Percentiles rank a stretch among this genome's conserved stretches.
Conservation (phyloP, 2,797 vertebrate genomes). For the Phyllotis vaccarum region DNA sequence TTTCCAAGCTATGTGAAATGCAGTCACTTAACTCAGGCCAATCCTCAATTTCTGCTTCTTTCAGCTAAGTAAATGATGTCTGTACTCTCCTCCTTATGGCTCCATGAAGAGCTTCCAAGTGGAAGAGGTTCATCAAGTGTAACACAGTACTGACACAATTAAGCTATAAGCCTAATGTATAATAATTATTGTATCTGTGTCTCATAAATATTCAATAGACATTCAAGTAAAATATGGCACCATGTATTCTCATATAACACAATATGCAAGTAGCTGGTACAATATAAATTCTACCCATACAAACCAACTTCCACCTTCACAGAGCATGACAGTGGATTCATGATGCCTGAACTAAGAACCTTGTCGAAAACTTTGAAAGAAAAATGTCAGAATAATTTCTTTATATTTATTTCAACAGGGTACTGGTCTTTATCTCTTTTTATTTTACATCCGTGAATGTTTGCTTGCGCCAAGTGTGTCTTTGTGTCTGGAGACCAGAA, state of each 20-base stretch:
- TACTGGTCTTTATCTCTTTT: not conserved
- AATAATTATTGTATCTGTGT: constrained; percentile 10
- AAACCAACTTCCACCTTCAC: not conserved
- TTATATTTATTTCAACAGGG: not conserved
- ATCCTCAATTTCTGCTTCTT: not conserved
- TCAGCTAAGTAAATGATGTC: not conserved
- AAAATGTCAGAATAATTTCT: not conserved
- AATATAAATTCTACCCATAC: not conserved
- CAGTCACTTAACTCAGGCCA: not conserved
- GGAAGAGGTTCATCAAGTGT: not conserved
- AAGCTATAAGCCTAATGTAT: not conserved
- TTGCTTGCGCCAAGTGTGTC: not conserved
- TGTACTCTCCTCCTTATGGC: not conserved
- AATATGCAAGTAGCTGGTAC: not conserved
- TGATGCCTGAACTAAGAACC: not conserved
- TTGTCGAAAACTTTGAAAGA: not conserved
- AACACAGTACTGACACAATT: not conserved
- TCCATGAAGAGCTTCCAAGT: not conserved
- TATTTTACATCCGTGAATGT: not conserved
- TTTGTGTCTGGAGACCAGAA: not conserved
- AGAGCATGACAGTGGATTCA: not conserved
- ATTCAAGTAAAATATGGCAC: not conserved
- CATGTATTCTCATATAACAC: not conserved
- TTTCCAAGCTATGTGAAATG: not conserved
- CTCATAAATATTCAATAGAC: not conserved